These are phyloP conservation scores for Pogonognathellus flavescens DNA, from an alignment of 1,140 invertebrate species.

Conservation along the genomic window DNA sequence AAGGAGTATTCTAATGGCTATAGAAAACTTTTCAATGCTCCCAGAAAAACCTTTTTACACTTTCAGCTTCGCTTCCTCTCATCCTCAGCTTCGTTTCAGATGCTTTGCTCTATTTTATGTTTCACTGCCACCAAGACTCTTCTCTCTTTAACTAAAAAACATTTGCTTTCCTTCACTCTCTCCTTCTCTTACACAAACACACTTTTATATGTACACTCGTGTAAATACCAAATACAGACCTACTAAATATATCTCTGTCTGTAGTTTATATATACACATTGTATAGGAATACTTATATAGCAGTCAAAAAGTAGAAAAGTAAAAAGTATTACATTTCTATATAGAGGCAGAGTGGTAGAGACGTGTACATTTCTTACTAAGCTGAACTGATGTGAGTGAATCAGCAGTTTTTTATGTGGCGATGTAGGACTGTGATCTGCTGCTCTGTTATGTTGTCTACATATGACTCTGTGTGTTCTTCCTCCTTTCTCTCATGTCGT, in stretches of 20 bases:
- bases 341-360: not conserved
- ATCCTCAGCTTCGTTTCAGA: not conserved
- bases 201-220: too few relatives aligned
- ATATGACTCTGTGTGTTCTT: too few relatives aligned
- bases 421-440: not conserved
- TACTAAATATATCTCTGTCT: not conserved
- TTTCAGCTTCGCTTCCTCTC: slow-evolving; percentile 26
- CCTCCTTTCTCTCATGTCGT: not conserved
- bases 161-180: slow-evolving; percentile 39
- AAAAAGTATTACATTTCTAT: not conserved
- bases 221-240: not conserved
- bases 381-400: slow-evolving; percentile 26
- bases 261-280: not conserved
- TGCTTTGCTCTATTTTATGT: not conserved
- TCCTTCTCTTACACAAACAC: not conserved
- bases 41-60: slow-evolving; percentile 40
- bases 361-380: not conserved
- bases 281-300: not conserved
- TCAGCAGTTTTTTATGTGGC: slow-evolving; percentile 45
- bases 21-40: slow-evolving; percentile 45
- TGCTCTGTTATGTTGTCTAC: not conserved
- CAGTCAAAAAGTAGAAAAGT: slow-evolving; percentile 46
- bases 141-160: slow-evolving; percentile 25
- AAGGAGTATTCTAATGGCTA: slow-evolving; percentile 42
- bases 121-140: not conserved